phyloP scores from a whole-genome alignment of 30 jellyfish, hydroid and myxozoan species.

The Pelagia noctiluca region DNA sequence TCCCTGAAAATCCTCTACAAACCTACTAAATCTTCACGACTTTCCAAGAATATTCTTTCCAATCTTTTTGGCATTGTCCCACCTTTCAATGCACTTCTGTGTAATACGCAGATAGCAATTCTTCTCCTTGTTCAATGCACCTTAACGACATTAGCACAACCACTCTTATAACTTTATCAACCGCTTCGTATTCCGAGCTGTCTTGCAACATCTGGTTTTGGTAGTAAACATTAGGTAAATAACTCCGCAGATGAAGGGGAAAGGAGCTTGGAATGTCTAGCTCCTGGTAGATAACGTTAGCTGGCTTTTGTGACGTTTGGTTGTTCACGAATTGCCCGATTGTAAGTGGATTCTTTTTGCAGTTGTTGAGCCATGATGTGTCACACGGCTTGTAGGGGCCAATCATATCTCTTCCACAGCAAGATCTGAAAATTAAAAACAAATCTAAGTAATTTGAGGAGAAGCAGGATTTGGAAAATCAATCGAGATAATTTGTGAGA shows the following conservation, averaged over 20 bases:
- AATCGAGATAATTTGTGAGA: too few species aligned
- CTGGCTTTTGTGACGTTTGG: conserved; percentile 48
- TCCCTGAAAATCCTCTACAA: too few species aligned
- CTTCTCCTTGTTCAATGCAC: conserved; percentile 51
- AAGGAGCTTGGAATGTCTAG: conserved; percentile 60
- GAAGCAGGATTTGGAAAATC: too few species aligned
- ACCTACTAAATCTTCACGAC: too few species aligned
- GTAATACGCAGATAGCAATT: conserved; percentile 70
- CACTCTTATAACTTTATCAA: conserved; percentile 26
- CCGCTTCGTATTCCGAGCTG: not conserved
- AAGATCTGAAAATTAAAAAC: conserved; percentile 29
- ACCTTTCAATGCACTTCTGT: conserved; percentile 74
- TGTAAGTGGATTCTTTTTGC: conserved; percentile 64
- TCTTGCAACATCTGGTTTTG: conserved; percentile 30
- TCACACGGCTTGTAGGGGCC: conserved; percentile 40
- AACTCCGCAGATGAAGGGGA: conserved; percentile 59
- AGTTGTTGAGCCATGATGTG: conserved; percentile 37
- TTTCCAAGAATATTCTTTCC: too few species aligned
- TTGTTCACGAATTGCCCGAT: conserved; percentile 81
- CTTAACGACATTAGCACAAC: conserved; percentile 69
- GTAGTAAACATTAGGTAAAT: conserved; percentile 66
- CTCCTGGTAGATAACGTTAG: conserved; percentile 79
- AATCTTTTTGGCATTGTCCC: too few species aligned
- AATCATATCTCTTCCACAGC: conserved; percentile 61
- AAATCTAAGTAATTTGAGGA: too few species aligned